Conservation (phyloP, 2,888 invertebrate genomes). For the Acanthosepion pharaonis region DNA sequence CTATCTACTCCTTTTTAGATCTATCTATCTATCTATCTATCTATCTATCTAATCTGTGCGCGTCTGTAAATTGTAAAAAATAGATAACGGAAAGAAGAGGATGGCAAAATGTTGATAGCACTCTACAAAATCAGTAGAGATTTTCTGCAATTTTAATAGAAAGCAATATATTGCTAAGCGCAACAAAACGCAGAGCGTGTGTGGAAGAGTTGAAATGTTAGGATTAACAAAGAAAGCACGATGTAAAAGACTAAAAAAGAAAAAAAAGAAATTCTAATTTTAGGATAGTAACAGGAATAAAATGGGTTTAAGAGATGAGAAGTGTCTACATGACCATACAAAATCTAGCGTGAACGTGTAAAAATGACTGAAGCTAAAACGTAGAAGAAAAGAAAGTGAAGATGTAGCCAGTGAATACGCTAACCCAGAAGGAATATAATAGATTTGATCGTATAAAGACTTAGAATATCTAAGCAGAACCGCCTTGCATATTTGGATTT, state of each 20-base stretch:
- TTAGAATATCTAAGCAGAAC: background rate
- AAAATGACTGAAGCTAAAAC: too few relatives aligned
- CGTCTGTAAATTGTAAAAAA: too few relatives aligned
- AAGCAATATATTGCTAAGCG: background rate
- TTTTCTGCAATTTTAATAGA: background rate
- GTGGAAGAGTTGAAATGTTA: background rate
- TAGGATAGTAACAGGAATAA: background rate
- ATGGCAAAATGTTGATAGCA: background rate
- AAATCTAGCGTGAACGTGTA: background rate
- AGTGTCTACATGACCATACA: background rate
- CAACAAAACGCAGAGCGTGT: background rate
- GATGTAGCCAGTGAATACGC: background rate
- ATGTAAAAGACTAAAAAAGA: background rate
- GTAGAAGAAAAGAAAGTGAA: too few relatives aligned
- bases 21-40: too few relatives aligned
- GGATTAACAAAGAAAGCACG: background rate
- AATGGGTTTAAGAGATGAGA: background rate
- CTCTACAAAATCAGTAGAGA: background rate
- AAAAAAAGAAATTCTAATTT: background rate
- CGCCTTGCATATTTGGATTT: background rate
- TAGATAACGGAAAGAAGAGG: background rate
- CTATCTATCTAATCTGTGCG: too few relatives aligned
- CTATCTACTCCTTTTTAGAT: too few relatives aligned
- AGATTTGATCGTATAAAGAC: background rate
- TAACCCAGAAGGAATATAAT: background rate